These are phyloP conservation scores for Aradus depressus DNA, from an alignment of 2,888 invertebrate genomes.

Conservation along the genomic window DNA sequence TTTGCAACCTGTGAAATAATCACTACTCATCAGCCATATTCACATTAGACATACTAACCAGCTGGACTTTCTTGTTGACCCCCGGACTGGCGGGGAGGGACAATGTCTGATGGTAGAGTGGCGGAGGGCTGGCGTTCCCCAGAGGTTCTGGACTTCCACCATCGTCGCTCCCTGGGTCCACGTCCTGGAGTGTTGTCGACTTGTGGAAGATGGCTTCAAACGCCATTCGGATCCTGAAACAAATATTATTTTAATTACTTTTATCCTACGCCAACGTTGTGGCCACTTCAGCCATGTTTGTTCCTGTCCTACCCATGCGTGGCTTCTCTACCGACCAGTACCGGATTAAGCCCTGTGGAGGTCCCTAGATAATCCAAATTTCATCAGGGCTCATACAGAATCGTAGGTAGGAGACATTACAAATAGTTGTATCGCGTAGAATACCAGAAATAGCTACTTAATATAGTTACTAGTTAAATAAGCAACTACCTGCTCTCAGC, in stretches of 20 bases:
- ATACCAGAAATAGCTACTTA: neutral
- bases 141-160: slow-evolving; percentile 28
- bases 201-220: slow-evolving; percentile 87
- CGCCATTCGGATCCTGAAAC: slow-evolving; percentile 62
- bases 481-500: slow-evolving; percentile 59
- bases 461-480: neutral
- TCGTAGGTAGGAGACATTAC: too few relatives aligned
- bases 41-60: too few relatives aligned
- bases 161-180: slow-evolving; percentile 53
- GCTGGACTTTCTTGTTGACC: slow-evolving; percentile 75
- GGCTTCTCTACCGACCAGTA: too few relatives aligned
- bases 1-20: too few relatives aligned
- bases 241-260: slow-evolving; percentile 6
- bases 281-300: too few relatives aligned
- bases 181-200: slow-evolving; percentile 74
- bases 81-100: slow-evolving; percentile 49
- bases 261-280: too few relatives aligned
- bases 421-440: too few relatives aligned
- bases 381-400: too few relatives aligned
- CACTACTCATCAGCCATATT: too few relatives aligned
- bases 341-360: too few relatives aligned
- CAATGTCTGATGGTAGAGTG: slow-evolving; percentile 41
- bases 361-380: too few relatives aligned
- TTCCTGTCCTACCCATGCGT: too few relatives aligned
- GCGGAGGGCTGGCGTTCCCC: slow-evolving; percentile 37